Evolutionary conservation across 2,888 invertebrate genomes (phyloP).

Genomic region (Spialia ferax): DNA sequence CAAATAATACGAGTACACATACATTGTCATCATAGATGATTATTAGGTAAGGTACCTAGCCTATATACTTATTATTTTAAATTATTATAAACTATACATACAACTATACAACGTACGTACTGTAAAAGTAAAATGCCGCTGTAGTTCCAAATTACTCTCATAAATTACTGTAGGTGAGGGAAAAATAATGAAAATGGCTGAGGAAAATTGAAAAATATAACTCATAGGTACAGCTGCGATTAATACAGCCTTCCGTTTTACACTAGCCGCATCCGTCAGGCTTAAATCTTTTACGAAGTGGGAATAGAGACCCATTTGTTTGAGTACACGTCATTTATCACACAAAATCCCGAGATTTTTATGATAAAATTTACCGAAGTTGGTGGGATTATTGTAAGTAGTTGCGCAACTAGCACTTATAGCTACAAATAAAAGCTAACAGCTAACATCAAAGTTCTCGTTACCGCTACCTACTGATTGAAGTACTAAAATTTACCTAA

Average conservation of each 20-base stretch:
- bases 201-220: conserved; percentile 9
- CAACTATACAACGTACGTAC: not conserved
- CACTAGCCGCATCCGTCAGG: not conserved
- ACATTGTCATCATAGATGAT: too few relatives aligned
- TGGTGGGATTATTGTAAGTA: not conserved
- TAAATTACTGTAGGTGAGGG: not conserved
- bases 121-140: not conserved
- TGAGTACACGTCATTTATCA: not conserved
- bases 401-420: too few relatives aligned
- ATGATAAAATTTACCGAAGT: not conserved
- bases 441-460: too few relatives aligned
- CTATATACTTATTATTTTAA: too few relatives aligned
- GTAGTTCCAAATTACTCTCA: not conserved
- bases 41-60: too few relatives aligned
- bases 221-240: conserved; percentile 12
- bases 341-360: not conserved
- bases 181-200: conserved; percentile 7
- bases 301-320: conserved; percentile 1
- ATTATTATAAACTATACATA: not conserved
- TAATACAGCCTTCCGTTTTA: not conserved
- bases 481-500: too few relatives aligned
- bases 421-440: too few relatives aligned
- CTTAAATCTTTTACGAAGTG: conserved; percentile 10
- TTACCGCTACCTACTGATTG: too few relatives aligned
- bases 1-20: too few relatives aligned